Conservation (phyloP, 2,113 vertebrate genomes). For the Mesocricetus auratus region DNA sequence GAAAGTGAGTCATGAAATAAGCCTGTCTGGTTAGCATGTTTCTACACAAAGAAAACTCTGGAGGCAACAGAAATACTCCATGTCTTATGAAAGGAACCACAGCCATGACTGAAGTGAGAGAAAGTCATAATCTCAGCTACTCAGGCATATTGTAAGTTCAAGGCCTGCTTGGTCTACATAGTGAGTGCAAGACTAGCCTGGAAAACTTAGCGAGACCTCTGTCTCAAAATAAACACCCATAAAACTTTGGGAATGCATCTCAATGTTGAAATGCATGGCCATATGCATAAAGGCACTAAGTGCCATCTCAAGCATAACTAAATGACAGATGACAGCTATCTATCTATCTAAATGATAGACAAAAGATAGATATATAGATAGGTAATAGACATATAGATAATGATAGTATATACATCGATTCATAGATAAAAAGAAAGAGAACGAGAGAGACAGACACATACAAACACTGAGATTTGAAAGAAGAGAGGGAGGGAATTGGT, state of each 20-base stretch:
- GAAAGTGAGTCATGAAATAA: neutral
- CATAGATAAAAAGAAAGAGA: neutral
- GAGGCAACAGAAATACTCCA: neutral
- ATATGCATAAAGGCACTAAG: neutral
- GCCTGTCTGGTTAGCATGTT: neutral
- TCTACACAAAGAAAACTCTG: neutral
- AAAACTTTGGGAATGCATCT: neutral
- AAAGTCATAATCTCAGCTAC: neutral
- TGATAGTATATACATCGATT: neutral
- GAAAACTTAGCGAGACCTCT: neutral
- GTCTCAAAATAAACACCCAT: neutral
- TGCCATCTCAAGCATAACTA: neutral
- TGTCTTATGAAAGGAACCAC: neutral
- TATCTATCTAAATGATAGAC: neutral
- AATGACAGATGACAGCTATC: neutral
- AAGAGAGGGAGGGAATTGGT: neutral
- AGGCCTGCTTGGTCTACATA: neutral
- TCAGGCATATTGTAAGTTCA: neutral
- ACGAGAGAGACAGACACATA: too few relatives aligned
- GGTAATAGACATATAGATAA: neutral
- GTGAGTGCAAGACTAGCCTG: neutral
- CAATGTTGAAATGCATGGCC: neutral
- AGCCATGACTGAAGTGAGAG: neutral
- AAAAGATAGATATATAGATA: neutral
- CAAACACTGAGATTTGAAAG: neutral